Evolutionary conservation across 2,888 invertebrate species (phyloP), one percentile per base, ranked within the genome.

Genomic region (Nipponacmea schrenckii): DNA sequence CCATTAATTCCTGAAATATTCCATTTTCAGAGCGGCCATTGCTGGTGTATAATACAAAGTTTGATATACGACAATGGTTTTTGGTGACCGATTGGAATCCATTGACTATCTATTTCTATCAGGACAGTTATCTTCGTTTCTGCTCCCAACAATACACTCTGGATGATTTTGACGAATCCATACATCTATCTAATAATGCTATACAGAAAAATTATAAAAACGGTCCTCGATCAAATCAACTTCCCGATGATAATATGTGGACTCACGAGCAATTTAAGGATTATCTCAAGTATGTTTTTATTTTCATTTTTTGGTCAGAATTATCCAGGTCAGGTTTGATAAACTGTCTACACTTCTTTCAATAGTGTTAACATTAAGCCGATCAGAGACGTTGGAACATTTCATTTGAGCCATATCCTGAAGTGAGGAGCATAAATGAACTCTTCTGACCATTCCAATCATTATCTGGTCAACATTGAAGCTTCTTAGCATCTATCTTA

Each of bases 51-150:
- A 92, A 94, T 84, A 96, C 96, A 1, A 97, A 97, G 90, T 97
- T 97, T 87, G 97, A 97, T 89, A 96, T 97, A 80, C 92, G 97
- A 7, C 97, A 97, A 89, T 97, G 97, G 97, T 97, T 97, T 90
- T 90, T 97, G 76, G 93, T 97, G 39, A 96, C 96, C 0, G 94
- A 94, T 87, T 94, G 95, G 84, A 95, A 96, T 85, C 97, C 97
- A 0, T 90, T 97, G 48, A 94, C 95, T 0, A 93, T 97, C 75
- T 97, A 96, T 96, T 93, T 97, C 91, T 97, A 96, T 91, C 94
- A 94, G 86, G 96, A 96, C 86, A 94, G 95, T 87, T 97, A 97
- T 87, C 90, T 97, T 77, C 91, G 97, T 71, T 97, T 97, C 90
- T 96, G 96, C 88, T 95, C 89, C 12, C 86, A 89, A 75, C 83